Percentiles rank a stretch among this genome's conserved stretches.
Evolutionary conservation across 2,888 invertebrate genomes (phyloP).

Genomic region (Lagria hirta): DNA sequence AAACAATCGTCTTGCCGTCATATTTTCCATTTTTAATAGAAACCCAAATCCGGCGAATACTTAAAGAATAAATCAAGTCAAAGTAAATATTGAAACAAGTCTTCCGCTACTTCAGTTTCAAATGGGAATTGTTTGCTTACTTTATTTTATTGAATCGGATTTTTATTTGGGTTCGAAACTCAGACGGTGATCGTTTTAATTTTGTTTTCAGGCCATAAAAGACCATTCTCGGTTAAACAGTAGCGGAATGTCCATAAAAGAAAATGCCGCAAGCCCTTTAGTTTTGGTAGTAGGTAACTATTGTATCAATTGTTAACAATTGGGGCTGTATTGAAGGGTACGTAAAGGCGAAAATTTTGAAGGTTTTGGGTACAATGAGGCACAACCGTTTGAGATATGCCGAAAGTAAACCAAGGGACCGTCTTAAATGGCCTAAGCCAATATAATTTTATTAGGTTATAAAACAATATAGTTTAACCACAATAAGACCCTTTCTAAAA

Average conservation of each 20-base stretch:
- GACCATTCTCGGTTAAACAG: conserved; percentile 31
- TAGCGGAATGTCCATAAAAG: conserved; percentile 40
- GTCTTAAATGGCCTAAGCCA: conserved; percentile 15
- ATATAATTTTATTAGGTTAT: conserved; percentile 31
- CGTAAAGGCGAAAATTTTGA: conserved; percentile 16
- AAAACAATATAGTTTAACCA: conserved; percentile 29
- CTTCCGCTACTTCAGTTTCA: conserved; percentile 50
- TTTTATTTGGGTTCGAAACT: conserved; percentile 45
- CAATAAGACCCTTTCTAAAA: too few relatives aligned
- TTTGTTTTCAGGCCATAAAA: background rate
- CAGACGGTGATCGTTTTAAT: conserved; percentile 34
- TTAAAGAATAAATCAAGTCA: conserved; percentile 47
- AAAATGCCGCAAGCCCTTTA: conserved; percentile 45
- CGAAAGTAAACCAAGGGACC: conserved; percentile 25
- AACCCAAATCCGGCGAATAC: conserved; percentile 22
- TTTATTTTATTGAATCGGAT: conserved; percentile 51
- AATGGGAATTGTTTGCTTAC: conserved; percentile 53
- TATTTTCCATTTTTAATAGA: conserved; percentile 22
- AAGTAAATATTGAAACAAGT: conserved; percentile 51
- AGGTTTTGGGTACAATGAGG: conserved; percentile 16
- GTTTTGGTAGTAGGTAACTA: conserved; percentile 40
- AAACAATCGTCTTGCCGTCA: too few relatives aligned
- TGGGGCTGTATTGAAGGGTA: conserved; percentile 18
- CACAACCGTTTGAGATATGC: conserved; percentile 22
- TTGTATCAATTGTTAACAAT: conserved; percentile 33